These are phyloP conservation scores for Drosophila mayri DNA, from an alignment of 1,140 invertebrate species.

Conservation along the genomic window DNA sequence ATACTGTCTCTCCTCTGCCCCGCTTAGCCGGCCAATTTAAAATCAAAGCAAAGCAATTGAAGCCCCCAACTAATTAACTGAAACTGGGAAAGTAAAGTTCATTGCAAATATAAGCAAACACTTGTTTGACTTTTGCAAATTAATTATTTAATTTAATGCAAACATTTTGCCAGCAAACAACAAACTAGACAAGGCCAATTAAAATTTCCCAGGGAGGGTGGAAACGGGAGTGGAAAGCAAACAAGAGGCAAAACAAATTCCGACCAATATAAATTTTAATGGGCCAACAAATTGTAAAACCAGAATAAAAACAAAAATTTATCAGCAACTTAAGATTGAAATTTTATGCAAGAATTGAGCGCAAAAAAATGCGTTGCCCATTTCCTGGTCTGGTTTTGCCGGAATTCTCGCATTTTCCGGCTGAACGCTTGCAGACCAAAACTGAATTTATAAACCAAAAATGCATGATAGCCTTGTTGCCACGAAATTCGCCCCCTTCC, in stretches of 20 bases:
- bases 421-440: slow-evolving; percentile 69
- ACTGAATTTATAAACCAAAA: slow-evolving; percentile 74
- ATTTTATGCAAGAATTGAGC: slow-evolving; percentile 25
- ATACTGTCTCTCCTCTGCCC: neutral
- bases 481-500: neutral
- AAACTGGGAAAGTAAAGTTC: slow-evolving; percentile 43
- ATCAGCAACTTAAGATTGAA: slow-evolving; percentile 36
- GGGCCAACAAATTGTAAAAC: slow-evolving; percentile 33
- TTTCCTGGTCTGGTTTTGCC: slow-evolving; percentile 27
- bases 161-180: slow-evolving; percentile 61
- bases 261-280: slow-evolving; percentile 40
- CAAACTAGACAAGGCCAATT: slow-evolving; percentile 65
- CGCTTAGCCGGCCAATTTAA: slow-evolving; percentile 19
- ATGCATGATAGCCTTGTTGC: slow-evolving; percentile 52
- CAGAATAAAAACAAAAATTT: slow-evolving; percentile 22
- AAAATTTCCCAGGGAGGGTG: slow-evolving; percentile 36
- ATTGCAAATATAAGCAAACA: slow-evolving; percentile 49
- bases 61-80: slow-evolving; percentile 40
- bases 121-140: slow-evolving; percentile 55
- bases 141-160: slow-evolving; percentile 61
- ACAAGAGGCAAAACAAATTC: slow-evolving; percentile 27
- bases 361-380: slow-evolving; percentile 38
- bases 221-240: neutral
- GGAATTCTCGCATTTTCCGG: slow-evolving; percentile 61
- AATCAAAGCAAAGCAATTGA: slow-evolving; percentile 41